Evolutionary conservation across 2,888 invertebrate genomes (phyloP).

Genomic region (Linyphia triangularis): DNA sequence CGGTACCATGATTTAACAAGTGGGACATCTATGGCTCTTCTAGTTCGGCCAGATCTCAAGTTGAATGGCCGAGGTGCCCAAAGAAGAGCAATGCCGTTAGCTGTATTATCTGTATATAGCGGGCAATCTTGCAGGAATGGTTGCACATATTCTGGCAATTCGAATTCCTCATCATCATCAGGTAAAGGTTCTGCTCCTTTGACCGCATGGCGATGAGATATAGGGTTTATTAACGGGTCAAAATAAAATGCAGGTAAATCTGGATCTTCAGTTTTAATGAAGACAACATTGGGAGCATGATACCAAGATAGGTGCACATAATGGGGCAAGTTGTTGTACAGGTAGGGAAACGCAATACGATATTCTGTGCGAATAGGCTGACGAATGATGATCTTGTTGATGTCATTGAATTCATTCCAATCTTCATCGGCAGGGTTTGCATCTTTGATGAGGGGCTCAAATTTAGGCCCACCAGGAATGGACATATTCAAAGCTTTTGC

Average conservation of each 20-base stretch:
- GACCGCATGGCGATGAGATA: slow-evolving; percentile 92
- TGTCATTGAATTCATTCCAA: slow-evolving; percentile 99
- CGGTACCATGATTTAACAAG: slow-evolving; percentile 96
- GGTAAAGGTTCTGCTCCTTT: slow-evolving; percentile 89
- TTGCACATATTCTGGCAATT: slow-evolving; percentile 92
- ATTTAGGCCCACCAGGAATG: slow-evolving; percentile 99
- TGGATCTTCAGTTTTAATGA: slow-evolving; percentile 99
- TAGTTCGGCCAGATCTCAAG: slow-evolving; percentile 93
- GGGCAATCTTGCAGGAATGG: slow-evolving; percentile 97
- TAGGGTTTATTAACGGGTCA: slow-evolving; percentile 99
- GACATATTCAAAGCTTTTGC: slow-evolving; percentile 99
- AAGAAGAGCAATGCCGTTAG: slow-evolving; percentile 96
- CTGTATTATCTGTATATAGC: slow-evolving; percentile 98
- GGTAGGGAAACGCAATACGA: slow-evolving; percentile 98
- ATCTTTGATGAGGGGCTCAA: slow-evolving; percentile 99
- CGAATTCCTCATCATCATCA: slow-evolving; percentile 96
- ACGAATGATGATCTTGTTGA: slow-evolving; percentile 99
- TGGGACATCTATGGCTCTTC: slow-evolving; percentile 97
- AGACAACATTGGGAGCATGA: slow-evolving; percentile 99
- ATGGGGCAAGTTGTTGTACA: slow-evolving; percentile 99
- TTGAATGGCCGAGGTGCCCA: slow-evolving; percentile 99
- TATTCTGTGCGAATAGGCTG: slow-evolving; percentile 99
- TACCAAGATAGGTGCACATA: slow-evolving; percentile 99
- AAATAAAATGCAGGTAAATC: slow-evolving; percentile 99
- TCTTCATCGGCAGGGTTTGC: slow-evolving; percentile 98